Base-by-base conservation (phyloP, 64 coral and sea anemone genomes). In the Astreopora myriophthalma region DNA sequence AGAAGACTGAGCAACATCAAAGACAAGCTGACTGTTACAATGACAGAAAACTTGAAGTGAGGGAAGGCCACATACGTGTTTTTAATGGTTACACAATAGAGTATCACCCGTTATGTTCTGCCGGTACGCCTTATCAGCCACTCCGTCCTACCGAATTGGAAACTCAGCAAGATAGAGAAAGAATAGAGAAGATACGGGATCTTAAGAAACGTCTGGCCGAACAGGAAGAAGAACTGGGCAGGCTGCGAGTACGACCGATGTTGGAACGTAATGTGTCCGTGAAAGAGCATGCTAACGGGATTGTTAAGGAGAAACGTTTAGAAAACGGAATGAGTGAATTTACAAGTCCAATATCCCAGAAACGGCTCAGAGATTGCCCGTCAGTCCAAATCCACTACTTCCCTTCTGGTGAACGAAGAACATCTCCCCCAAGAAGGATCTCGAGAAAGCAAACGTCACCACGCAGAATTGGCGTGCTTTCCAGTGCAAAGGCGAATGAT, bases 51-150 rank as follows among this genome's bases (percentile, higher is more conserved):
- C 29, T 37, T 64, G 32, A 83, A 32, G 55, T 35, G 52, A 83
- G 20, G 19, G 79, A 83, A 40, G 52, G 58, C 16, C 30, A 35
- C 22, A 64, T 83, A 31, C 79, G 79, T 6, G 65, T 83, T 64
- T 37, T 64, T 83, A 83, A 83, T 24, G 79, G 79, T 38, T 83
- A 83, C 57, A 83, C 79, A n/a, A 83, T 83, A 83, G 79, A 83
- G 30, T 83, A 83, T 57, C 79, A 83, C 58, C 79, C 79, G 1
- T 11, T 83, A 16, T 8, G 22, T 34, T 30, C 31, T 6, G 79
- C 8, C 5, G 58, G 32, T 17, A 11, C 7, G 17, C 22, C 27
- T 6, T 44, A 44, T 23, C 23, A 51, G 42, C 5, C 0, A 22
- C 4, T 8, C 16, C 3, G 33, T 25, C 20, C 27, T 5, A 10